These are phyloP conservation scores for Semotilus atromaculatus DNA, from an alignment of 2,797 vertebrate species.

Conservation along the genomic window DNA sequence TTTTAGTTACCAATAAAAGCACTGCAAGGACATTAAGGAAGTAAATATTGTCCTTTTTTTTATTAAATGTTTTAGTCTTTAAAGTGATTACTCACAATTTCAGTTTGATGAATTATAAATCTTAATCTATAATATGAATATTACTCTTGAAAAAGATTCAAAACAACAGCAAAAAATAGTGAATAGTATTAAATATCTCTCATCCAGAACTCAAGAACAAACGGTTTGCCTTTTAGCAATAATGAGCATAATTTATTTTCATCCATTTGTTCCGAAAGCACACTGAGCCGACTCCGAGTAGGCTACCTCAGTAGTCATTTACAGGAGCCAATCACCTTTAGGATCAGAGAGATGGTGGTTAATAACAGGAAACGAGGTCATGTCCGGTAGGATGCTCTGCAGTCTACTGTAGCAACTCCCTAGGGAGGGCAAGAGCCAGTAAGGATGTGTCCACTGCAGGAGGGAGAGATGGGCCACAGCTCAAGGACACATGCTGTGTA, in stretches of 20 bases:
- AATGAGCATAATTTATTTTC: background rate
- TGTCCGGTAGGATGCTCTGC: conserved; percentile 59
- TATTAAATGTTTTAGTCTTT: background rate
- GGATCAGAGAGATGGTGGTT: background rate
- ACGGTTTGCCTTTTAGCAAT: background rate
- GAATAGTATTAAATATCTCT: background rate
- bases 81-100: background rate
- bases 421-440: conserved; percentile 51
- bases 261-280: background rate
- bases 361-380: conserved; percentile 59
- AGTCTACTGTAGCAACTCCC: conserved; percentile 55
- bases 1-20: background rate
- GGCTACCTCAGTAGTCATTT: conserved; percentile 5
- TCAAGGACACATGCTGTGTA: conserved; percentile 50
- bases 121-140: conserved; percentile 1
- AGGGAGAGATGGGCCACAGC: conserved; percentile 28
- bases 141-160: background rate
- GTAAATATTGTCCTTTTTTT: background rate
- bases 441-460: conserved; percentile 60
- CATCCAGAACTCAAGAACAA: background rate
- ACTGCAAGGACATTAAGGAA: background rate
- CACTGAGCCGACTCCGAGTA: background rate
- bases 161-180: background rate
- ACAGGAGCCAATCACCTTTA: conserved; percentile 45
- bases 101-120: background rate